Evolutionary conservation across 2,888 invertebrate species (phyloP).

Genomic region (Calameuta idolon): DNA sequence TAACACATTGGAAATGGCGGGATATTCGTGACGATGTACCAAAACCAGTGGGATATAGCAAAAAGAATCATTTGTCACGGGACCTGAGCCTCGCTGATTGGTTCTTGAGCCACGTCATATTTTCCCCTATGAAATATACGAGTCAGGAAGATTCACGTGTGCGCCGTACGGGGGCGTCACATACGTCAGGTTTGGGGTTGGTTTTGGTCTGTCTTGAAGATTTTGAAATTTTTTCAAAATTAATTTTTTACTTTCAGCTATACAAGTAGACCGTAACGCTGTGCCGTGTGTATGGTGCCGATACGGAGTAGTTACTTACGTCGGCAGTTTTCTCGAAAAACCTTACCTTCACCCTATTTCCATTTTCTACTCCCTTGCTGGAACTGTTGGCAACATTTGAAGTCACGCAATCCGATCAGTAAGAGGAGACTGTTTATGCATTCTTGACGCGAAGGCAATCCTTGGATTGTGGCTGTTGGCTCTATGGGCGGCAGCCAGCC

Average conservation of each 20-base stretch:
- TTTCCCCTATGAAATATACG: constrained; percentile 16
- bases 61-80: constrained; percentile 53
- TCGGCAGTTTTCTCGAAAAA: background rate
- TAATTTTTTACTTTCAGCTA: background rate
- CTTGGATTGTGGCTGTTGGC: constrained; percentile 51
- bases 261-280: background rate
- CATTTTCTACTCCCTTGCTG: background rate
- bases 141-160: background rate
- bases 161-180: background rate
- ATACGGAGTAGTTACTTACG: background rate
- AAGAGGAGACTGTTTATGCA: constrained; percentile 55
- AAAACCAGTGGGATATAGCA: constrained; percentile 27
- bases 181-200: background rate
- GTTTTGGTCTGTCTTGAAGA: background rate
- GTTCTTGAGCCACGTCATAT: constrained; percentile 38
- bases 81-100: constrained; percentile 47
- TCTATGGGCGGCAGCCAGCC: background rate
- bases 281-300: background rate
- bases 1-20: constrained; percentile 47
- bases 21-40: constrained; percentile 31
- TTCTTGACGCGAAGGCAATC: constrained; percentile 64
- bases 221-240: background rate
- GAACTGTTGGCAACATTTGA: background rate
- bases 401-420: constrained; percentile 27
- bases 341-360: background rate